These are phyloP conservation scores for Recurvirostra avosetta DNA, from an alignment of 2,113 vertebrate genomes.

Conservation along the genomic window DNA sequence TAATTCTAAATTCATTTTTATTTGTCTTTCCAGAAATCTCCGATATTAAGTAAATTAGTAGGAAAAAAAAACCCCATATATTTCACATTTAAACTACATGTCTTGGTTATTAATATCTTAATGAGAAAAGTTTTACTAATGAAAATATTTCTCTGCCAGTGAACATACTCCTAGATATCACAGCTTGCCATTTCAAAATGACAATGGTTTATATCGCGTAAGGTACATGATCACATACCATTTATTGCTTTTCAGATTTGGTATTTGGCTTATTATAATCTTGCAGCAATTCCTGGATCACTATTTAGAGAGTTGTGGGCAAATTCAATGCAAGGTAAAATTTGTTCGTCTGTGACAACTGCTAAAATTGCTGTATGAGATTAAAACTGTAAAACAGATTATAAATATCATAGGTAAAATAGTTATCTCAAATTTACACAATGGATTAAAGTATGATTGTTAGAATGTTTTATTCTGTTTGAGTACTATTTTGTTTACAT, in stretches of 20 bases:
- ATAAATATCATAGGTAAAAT: background rate
- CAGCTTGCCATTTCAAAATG: background rate
- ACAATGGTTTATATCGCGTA: background rate
- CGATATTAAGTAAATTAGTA: background rate
- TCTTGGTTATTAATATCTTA: background rate
- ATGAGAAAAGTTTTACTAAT: background rate
- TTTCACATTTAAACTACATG: background rate
- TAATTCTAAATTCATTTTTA: background rate
- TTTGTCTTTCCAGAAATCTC: background rate
- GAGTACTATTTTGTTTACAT: background rate
- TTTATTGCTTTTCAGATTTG: background rate
- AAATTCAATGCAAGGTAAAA: background rate
- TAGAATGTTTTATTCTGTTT: background rate
- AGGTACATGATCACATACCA: background rate
- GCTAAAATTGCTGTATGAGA: background rate
- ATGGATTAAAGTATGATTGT: background rate
- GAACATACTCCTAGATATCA: background rate
- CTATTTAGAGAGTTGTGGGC: background rate
- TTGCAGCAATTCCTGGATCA: background rate
- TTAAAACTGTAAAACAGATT: background rate
- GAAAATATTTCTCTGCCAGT: background rate
- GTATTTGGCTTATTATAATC: background rate
- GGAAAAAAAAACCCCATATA: background rate
- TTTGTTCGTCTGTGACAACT: background rate
- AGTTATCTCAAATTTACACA: background rate